Evolutionary conservation across 2,888 invertebrate genomes (phyloP).

Genomic region (Argyresthia goedartella): DNA sequence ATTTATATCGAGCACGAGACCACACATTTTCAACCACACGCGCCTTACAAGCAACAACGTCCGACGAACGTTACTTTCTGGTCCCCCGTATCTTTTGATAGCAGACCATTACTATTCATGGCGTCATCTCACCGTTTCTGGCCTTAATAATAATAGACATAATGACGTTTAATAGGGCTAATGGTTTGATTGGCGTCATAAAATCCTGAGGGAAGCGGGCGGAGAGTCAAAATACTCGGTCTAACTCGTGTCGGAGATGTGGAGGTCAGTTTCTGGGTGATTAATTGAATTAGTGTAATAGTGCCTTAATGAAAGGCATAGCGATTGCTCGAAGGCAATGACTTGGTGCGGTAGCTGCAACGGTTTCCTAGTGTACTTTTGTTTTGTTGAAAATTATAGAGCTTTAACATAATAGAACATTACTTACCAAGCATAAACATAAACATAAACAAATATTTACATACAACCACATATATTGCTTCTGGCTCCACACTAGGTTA

Average conservation of each 20-base stretch:
- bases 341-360: background rate
- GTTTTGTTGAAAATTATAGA: too few species aligned
- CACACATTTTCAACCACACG: background rate
- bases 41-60: background rate
- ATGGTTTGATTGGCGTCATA: conserved; percentile 51
- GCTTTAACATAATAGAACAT: too few species aligned
- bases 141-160: conserved; percentile 37
- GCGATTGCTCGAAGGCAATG: conserved; percentile 8
- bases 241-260: background rate
- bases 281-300: conserved; percentile 42
- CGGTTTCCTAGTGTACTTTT: background rate
- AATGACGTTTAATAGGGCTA: conserved; percentile 49
- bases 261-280: conserved; percentile 16
- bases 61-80: background rate
- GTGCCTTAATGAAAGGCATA: conserved; percentile 15
- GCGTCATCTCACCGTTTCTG: conserved; percentile 27
- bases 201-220: conserved; percentile 29
- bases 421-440: too few species aligned
- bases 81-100: background rate
- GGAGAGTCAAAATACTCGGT: background rate
- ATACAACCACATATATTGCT: too few species aligned
- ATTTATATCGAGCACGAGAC: background rate
- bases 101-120: conserved; percentile 30
- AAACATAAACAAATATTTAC: too few species aligned
- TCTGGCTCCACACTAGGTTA: too few species aligned